Percentiles rank a stretch among this genome's conserved stretches.
Evolutionary conservation across 2,888 invertebrate genomes (phyloP).

Genomic region (Reticulitermes lucifugus): DNA sequence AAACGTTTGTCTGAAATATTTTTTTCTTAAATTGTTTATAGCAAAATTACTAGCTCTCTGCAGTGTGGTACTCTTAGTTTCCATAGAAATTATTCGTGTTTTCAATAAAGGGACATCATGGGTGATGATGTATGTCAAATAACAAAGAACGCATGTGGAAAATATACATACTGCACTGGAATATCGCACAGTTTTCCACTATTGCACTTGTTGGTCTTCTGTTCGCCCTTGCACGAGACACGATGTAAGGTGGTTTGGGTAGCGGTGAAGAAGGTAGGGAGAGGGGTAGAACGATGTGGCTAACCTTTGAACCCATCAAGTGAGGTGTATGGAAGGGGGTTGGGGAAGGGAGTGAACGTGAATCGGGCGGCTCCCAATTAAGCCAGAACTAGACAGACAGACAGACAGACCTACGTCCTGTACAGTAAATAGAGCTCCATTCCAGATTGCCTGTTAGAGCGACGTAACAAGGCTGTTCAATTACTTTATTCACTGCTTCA

Average conservation of each 20-base stretch:
- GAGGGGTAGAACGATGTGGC: constrained; percentile 18
- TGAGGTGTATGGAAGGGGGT: constrained; percentile 19
- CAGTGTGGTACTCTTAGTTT: too few relatives aligned
- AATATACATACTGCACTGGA: too few relatives aligned
- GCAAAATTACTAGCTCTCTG: too few relatives aligned
- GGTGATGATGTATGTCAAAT: too few relatives aligned
- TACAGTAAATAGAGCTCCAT: constrained; percentile 36
- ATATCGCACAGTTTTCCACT: too few relatives aligned
- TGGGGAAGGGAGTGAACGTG: constrained; percentile 3
- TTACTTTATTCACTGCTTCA: constrained; percentile 2
- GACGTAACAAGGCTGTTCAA: background rate
- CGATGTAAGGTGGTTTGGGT: background rate
- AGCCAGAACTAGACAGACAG: constrained; percentile 24
- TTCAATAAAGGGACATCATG: too few relatives aligned
- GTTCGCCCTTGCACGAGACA: background rate
- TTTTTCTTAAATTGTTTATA: too few relatives aligned
- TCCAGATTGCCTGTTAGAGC: background rate
- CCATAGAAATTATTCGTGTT: too few relatives aligned
- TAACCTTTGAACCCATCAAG: constrained; percentile 35
- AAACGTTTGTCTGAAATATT: too few relatives aligned
- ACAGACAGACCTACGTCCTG: background rate
- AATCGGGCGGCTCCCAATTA: constrained; percentile 40
- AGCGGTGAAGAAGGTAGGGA: background rate
- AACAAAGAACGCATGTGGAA: too few relatives aligned
- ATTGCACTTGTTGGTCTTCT: background rate